These are phyloP conservation scores for Notodonta dromedarius DNA, from an alignment of 2,888 invertebrate genomes.

Conservation along the genomic window DNA sequence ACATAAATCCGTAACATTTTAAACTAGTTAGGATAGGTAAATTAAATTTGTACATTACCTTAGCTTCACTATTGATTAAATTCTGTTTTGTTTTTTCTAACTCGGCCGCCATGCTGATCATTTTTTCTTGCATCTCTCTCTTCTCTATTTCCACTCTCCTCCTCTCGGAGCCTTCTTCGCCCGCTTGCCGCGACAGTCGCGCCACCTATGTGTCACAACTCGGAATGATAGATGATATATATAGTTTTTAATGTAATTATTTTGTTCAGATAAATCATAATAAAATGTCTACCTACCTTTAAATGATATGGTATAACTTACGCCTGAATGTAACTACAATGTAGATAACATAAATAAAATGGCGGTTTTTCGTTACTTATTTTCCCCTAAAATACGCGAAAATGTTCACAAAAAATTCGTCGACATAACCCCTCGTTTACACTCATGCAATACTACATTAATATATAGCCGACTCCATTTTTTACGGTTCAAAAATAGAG, in stretches of 20 bases:
- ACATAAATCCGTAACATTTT: too few relatives aligned
- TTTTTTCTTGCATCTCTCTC: constrained; percentile 86
- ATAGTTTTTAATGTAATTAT: neutral
- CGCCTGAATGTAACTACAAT: neutral
- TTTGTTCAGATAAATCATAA: neutral
- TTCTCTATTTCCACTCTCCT: constrained; percentile 89
- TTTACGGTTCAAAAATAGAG: too few relatives aligned
- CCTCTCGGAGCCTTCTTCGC: constrained; percentile 92
- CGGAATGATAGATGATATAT: constrained; percentile 20
- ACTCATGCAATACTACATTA: too few relatives aligned
- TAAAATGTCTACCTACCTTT: constrained; percentile 20
- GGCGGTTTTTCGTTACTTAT: too few relatives aligned
- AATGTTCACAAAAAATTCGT: too few relatives aligned
- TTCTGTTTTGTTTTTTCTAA: constrained; percentile 87
- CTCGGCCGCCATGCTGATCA: constrained; percentile 86
- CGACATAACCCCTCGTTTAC: too few relatives aligned
- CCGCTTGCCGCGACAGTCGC: constrained; percentile 92
- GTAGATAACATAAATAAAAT: neutral
- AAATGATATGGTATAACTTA: neutral
- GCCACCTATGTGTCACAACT: constrained; percentile 83
- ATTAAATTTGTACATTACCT: constrained; percentile 68
- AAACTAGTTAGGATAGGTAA: too few relatives aligned
- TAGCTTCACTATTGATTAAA: constrained; percentile 87
- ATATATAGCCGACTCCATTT: too few relatives aligned
- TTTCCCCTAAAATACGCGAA: too few relatives aligned